phyloP scores from a whole-genome alignment of 1,140 invertebrate species.

The Aphelenchoides avenae region DNA sequence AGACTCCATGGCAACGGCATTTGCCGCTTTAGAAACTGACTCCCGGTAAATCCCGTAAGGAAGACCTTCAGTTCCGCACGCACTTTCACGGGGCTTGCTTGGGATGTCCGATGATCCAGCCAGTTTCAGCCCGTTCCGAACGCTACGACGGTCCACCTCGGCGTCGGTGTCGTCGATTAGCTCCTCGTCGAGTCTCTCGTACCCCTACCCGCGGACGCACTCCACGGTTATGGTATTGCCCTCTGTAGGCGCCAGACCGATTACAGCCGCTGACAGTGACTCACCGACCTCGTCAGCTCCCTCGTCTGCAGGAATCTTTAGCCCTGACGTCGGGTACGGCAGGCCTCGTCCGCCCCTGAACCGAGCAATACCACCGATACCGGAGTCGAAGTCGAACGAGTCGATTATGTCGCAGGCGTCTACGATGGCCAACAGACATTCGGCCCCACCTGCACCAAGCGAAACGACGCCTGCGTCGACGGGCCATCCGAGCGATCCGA shows the following conservation, averaged over 20 bases:
- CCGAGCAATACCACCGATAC: slow-evolving; percentile 45
- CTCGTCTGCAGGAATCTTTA: slow-evolving; percentile 10
- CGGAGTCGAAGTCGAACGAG: slow-evolving; percentile 46
- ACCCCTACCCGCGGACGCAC: slow-evolving; percentile 42
- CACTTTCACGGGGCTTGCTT: too few relatives aligned
- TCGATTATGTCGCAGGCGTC: slow-evolving; percentile 38
- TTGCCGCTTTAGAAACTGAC: too few relatives aligned
- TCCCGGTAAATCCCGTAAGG: too few relatives aligned
- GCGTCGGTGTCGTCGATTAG: slow-evolving; percentile 31
- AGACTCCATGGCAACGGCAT: too few relatives aligned
- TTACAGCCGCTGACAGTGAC: slow-evolving; percentile 9
- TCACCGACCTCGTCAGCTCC: slow-evolving; percentile 15
- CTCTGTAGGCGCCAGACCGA: neutral
- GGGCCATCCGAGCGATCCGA: slow-evolving; percentile 5
- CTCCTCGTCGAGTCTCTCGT: slow-evolving; percentile 21
- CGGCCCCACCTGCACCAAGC: slow-evolving; percentile 12
- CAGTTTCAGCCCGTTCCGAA: slow-evolving; percentile 50
- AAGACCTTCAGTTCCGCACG: too few relatives aligned
- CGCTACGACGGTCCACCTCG: slow-evolving; percentile 33
- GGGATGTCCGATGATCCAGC: too few relatives aligned
- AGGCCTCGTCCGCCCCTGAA: slow-evolving; percentile 39
- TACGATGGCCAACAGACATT: slow-evolving; percentile 16
- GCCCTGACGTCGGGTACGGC: slow-evolving; percentile 14
- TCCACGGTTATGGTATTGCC: slow-evolving; percentile 46
- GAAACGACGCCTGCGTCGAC: too few relatives aligned